Percentiles rank a stretch among this genome's conserved stretches.
phyloP scores from a whole-genome alignment of 1,140 invertebrate species.

The Neotoxoptera formosana region DNA sequence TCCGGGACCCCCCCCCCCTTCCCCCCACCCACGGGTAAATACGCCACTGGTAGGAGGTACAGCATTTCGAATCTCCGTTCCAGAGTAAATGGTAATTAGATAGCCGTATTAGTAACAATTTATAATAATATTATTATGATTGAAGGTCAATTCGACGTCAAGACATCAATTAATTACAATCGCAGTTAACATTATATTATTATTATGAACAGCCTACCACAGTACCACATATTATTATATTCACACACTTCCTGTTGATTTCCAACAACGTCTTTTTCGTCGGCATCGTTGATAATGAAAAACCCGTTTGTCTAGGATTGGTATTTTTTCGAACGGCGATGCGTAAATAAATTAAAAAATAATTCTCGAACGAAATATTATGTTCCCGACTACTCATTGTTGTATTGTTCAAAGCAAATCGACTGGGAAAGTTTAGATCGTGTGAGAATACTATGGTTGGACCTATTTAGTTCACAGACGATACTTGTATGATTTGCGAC shows the following conservation, averaged over 20 bases:
- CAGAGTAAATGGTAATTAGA: not conserved
- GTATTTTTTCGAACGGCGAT: not conserved
- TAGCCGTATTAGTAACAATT: not conserved
- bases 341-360: not conserved
- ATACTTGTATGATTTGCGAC: not conserved
- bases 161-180: not conserved
- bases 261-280: not conserved
- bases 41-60: no score
- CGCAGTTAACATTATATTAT: not conserved
- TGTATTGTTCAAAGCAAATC: not conserved
- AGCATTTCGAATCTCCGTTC: not conserved
- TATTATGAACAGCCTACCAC: not conserved
- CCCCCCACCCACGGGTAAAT: no score
- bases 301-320: not conserved
- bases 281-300: not conserved
- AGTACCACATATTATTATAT: not conserved
- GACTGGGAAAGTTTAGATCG: not conserved
- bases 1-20: no score
- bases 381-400: not conserved
- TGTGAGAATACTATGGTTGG: not conserved
- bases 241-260: not conserved
- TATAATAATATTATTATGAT: slow-evolving; percentile 5
- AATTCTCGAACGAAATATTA: not conserved
- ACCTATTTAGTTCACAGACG: not conserved
- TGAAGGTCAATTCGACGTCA: not conserved